Conservation (phyloP, 2,113 vertebrate species). For the Sclerurus mexicanus region DNA sequence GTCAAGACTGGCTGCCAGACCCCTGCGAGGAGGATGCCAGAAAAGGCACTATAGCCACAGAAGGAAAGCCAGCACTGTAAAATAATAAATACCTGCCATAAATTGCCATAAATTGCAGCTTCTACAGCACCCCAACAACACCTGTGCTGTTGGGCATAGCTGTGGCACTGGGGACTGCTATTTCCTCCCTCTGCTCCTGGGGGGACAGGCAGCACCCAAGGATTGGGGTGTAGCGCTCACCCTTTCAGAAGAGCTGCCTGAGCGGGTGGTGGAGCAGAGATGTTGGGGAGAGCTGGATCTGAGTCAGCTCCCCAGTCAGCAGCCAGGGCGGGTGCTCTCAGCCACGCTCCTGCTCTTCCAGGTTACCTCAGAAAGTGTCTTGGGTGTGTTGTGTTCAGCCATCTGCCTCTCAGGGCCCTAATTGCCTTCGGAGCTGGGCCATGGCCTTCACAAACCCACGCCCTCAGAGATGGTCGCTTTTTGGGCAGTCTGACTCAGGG, state of each 20-base stretch:
- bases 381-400: neutral
- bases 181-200: neutral
- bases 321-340: neutral
- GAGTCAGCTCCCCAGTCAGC: neutral
- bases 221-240: rapidly evolving
- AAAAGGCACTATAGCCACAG: neutral
- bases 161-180: too few species aligned
- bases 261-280: neutral
- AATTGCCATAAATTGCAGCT: neutral
- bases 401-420: neutral
- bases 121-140: rapidly evolving
- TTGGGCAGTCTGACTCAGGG: neutral
- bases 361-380: neutral
- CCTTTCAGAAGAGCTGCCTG: neutral
- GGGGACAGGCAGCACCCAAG: neutral
- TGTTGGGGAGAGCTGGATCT: neutral
- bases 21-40: neutral
- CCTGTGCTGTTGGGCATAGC: rapidly evolving
- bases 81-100: neutral
- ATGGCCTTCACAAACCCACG: neutral
- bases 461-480: rapidly evolving
- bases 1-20: neutral
- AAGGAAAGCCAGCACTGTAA: neutral
- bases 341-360: neutral
- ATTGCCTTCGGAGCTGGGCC: neutral